Evolutionary conservation across 2,888 invertebrate species (phyloP), one percentile per base, ranked within the genome.

Genomic region (Thera britannica): DNA sequence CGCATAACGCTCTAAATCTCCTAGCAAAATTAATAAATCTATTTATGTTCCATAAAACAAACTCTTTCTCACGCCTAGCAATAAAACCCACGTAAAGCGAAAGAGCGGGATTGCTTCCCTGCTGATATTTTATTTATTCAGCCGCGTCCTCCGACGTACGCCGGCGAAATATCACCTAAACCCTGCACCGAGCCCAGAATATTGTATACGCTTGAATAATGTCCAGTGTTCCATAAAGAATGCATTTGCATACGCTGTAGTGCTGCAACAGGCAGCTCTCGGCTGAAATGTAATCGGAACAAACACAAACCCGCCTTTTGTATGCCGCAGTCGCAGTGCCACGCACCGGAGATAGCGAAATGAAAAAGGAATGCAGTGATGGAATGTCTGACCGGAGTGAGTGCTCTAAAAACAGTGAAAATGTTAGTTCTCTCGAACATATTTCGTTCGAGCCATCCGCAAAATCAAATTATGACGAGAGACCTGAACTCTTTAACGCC

Each of bases 361-460:
- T 88, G 85, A 88, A 86, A 84, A 85, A 86, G 90, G 90, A 91
- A 90, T 92, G 90, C 90, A 92, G 93, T 92, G 91, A 93, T 93
- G 93, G 93, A 93, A 91, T 91, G 87, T 90, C 85, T 93, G 82
- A 90, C 86, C 77, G 87, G 89, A 82, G 84, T 86, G 72, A 82
- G 88, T 84, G 88, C 92, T 74, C 83, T 92, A 78, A 91, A 89
- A 88, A 89, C 89, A 78, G 89, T 93, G 86, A 93, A 93, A 92
- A 93, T 93, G 93, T 87, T 93, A 81, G 93, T 93, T 79, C 82
- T 93, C 46, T 92, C 93, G 67, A 93, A 93, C 78, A 90, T 93
- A 86, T 90, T 93, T 72, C 93, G 93, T 69, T 87, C 88, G 72
- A 87, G 81, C 71, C 91, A 89, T 75, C 85, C 88, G 61, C 89